A percentile compares a stretch with the other conserved stretches of the same genome.
Evolutionary conservation across 2,888 invertebrate genomes (phyloP).

Genomic region (Polymixis lichenea): DNA sequence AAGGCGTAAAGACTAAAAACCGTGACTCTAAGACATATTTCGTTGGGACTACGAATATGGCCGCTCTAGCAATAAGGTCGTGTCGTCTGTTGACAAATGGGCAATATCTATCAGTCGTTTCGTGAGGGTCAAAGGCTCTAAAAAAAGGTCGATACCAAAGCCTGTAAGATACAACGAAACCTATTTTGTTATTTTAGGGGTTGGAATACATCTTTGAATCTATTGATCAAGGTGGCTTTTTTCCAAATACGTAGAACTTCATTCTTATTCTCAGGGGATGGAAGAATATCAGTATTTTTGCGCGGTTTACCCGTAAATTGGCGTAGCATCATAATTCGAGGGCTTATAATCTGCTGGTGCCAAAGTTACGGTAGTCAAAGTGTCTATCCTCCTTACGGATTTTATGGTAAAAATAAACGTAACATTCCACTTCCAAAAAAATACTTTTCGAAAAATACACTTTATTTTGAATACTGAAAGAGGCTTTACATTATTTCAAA

Average conservation of each 20-base stretch:
- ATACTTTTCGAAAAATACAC: too few species aligned
- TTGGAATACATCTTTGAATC: conserved; percentile 1
- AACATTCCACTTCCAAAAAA: too few species aligned
- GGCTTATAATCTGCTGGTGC: too few species aligned
- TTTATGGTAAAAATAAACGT: background rate
- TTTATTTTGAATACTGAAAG: too few species aligned
- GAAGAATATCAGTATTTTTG: background rate
- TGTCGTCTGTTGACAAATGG: conserved; percentile 50
- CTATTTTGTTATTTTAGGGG: conserved; percentile 19
- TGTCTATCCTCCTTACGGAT: background rate
- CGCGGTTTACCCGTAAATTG: background rate
- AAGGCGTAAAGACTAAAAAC: background rate
- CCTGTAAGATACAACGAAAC: conserved; percentile 24
- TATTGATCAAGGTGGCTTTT: conserved; percentile 9
- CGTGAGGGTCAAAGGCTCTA: conserved; percentile 45
- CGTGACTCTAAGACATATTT: conserved; percentile 27
- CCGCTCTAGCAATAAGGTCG: conserved; percentile 26
- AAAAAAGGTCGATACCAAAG: conserved; percentile 38
- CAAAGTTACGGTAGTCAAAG: background rate
- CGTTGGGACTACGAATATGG: conserved; percentile 17
- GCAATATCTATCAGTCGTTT: conserved; percentile 53
- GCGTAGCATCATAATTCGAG: background rate
- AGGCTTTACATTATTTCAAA: too few species aligned
- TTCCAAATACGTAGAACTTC: background rate
- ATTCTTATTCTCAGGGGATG: background rate